A percentile compares a stretch with the other conserved stretches of the same genome.
Conservation (phyloP, 2,113 vertebrate species). For the Coptodon bakossiorum region DNA sequence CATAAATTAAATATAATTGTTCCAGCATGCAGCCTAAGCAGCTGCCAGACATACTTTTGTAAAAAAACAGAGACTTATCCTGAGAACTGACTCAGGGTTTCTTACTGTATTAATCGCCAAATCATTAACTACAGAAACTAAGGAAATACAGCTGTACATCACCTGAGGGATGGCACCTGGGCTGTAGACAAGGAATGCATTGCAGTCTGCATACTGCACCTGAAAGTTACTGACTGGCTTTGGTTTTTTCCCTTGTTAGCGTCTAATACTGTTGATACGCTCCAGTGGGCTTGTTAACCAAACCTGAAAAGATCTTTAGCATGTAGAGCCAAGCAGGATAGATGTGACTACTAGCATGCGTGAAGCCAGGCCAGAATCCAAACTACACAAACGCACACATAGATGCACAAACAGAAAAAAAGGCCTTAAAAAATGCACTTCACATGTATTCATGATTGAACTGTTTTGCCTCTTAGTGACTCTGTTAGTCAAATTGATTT, state of each 20-base stretch:
- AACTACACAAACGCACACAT: background rate
- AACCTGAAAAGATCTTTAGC: background rate
- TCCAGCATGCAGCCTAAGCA: background rate
- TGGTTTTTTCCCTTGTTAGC: background rate
- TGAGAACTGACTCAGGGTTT: background rate
- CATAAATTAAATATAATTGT: background rate
- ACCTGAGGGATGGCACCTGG: background rate
- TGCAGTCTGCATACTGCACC: constrained; percentile 2
- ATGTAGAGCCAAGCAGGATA: background rate
- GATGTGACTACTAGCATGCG: background rate
- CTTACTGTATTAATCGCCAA: background rate
- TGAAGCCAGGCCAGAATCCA: background rate
- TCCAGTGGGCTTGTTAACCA: background rate
- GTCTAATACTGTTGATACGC: background rate
- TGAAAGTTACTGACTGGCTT: background rate
- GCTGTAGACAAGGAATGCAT: background rate
- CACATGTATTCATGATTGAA: background rate
- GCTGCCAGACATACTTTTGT: background rate
- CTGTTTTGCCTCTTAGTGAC: background rate
- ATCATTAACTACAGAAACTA: background rate
- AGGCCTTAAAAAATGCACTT: background rate
- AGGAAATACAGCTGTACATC: background rate
- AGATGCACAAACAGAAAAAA: background rate
- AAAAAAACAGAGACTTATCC: background rate
- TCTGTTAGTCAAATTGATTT: background rate